Base-by-base conservation (phyloP, 2,797 vertebrate species). In the Poeciliopsis paucimaculata region DNA sequence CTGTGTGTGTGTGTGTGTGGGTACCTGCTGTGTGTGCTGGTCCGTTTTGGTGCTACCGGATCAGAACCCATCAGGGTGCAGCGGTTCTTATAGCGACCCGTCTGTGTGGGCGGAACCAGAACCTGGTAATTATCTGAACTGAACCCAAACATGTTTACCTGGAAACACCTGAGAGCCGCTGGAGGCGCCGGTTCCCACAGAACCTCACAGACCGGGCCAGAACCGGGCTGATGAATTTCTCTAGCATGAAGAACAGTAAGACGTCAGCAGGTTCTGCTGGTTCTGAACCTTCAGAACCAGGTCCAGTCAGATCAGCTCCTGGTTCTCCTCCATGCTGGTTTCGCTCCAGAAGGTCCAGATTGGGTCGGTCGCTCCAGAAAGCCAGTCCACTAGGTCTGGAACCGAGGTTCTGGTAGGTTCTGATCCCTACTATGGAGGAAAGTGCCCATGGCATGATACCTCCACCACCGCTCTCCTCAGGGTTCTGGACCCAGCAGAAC, bases 71-170 rank as follows among this genome's bases (percentile, higher is more conserved):
- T 18, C 23, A 0, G 5, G 18, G 39, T 83, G 77, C 70, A 77
- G 75, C 79, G 72, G 15, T 82, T 77, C 88, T 88, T 92, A 91
- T 89, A 88, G 8, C 75, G 18, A 28, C 73, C 41, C 73, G 39
- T n/a, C 28, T n/a, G 10, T 15, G 8, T 72, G 55, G 76, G 76
- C 23, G 66, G 49, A 43, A 86, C 43, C 89, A 88, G 51, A 53
- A 53, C 51, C 51, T 83, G 86, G 46, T 55, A 82, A 91, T 90
- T 90, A 86, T 62, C 71, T 73, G 6, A 73, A 23, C 5, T 41
- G 8, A 13, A 43, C 15, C 34, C 68, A 53, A 72, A 2, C 16
- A 66, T 80, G 75, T 84, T 78, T 88, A 83, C 80, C 83, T 34
- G 5, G 39, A 66, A 36, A 49, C 64, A 49, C 62, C 20, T 31